Conservation (phyloP, 1,140 invertebrate genomes). For the Drosophila burlai region DNA sequence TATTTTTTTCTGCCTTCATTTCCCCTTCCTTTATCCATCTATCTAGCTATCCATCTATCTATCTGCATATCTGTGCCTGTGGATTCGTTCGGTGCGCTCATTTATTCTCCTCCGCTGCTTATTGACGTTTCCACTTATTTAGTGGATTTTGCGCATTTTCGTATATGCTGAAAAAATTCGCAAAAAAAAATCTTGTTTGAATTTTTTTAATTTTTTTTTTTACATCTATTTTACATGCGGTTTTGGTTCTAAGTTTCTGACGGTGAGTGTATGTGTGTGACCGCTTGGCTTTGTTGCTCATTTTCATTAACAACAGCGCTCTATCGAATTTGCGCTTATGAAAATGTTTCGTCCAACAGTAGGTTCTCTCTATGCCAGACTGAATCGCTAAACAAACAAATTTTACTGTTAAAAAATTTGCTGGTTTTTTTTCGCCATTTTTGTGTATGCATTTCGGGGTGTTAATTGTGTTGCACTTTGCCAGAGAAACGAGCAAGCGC, state of each 20-base stretch:
- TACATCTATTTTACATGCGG: constrained; percentile 70
- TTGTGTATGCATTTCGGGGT: constrained; percentile 75
- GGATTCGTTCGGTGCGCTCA: constrained; percentile 63
- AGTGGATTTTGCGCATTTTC: constrained; percentile 81
- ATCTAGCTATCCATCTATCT: constrained; percentile 3
- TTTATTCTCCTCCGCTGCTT: constrained; percentile 59
- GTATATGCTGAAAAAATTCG: constrained; percentile 60
- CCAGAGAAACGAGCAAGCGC: constrained; percentile 39
- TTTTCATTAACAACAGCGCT: constrained; percentile 79
- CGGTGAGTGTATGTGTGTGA: constrained; percentile 31
- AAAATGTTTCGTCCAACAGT: constrained; percentile 72
- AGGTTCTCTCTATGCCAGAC: constrained; percentile 53
- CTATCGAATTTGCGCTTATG: constrained; percentile 33
- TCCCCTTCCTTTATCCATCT: constrained; percentile 11
- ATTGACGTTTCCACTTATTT: constrained; percentile 81
- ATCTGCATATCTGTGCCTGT: constrained; percentile 49
- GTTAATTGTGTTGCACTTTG: constrained; percentile 83
- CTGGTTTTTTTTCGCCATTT: constrained; percentile 7
- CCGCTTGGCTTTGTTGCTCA: constrained; percentile 78
- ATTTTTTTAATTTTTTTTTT: constrained; percentile 6
- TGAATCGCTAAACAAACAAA: constrained; percentile 70
- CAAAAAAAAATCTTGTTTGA: constrained; percentile 68
- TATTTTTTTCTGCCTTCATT: constrained; percentile 12
- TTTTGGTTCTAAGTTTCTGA: constrained; percentile 39
- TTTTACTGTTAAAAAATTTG: constrained; percentile 73